phyloP scores from a whole-genome alignment of 2,888 invertebrate species.

The Drosophila buzzatii region DNA sequence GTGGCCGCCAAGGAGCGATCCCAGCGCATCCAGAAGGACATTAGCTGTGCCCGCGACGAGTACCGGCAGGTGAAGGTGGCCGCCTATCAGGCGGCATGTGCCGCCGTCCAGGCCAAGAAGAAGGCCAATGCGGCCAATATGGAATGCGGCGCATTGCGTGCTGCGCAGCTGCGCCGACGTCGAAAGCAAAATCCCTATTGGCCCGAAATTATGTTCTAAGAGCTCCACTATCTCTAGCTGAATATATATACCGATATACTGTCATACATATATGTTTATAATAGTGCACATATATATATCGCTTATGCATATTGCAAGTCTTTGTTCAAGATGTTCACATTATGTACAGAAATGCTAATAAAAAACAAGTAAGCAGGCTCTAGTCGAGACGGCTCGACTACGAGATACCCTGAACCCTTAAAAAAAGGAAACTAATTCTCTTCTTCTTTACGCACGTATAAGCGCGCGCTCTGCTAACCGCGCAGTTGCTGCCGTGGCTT shows the following conservation, averaged over 20 bases:
- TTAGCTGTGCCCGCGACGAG: constrained; percentile 88
- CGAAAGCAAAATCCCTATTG: not conserved
- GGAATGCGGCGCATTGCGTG: rapidly evolving
- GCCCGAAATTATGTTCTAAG: not conserved
- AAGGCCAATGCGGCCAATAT: constrained; percentile 16
- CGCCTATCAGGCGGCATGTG: constrained; percentile 88
- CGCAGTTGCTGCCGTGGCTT: too few species aligned
- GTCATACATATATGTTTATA: too few species aligned
- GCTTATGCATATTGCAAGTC: too few species aligned
- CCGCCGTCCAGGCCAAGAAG: constrained; percentile 21
- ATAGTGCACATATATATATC: too few species aligned
- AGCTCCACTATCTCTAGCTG: not conserved
- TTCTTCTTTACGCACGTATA: too few species aligned
- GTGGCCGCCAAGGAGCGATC: constrained; percentile 88
- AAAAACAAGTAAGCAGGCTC: too few species aligned
- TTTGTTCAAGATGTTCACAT: too few species aligned
- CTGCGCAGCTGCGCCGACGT: not conserved
- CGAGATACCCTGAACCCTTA: too few species aligned
- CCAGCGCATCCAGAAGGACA: constrained; percentile 88
- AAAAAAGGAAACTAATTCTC: too few species aligned
- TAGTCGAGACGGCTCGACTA: too few species aligned
- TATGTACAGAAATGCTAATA: too few species aligned
- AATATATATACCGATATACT: not conserved
- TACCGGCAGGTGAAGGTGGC: constrained; percentile 89
- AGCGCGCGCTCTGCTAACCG: too few species aligned